Percentiles rank a stretch among this genome's conserved stretches.
phyloP scores from a whole-genome alignment of 1,140 invertebrate species.

The Plutomurus gul region DNA sequence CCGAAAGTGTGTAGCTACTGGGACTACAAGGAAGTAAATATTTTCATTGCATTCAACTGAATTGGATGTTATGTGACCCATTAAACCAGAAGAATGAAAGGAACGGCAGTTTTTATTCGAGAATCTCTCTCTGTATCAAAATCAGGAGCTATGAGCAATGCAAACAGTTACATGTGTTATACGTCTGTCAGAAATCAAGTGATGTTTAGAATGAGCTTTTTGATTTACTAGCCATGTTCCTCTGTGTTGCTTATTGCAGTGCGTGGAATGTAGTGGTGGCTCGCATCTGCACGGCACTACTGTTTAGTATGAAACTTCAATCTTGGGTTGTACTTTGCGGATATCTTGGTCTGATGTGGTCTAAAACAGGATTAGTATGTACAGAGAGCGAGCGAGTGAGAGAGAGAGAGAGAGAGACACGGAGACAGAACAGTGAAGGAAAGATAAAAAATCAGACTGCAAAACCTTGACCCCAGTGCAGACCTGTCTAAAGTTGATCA shows the following conservation, averaged over 20 bases:
- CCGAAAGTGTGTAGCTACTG: too few relatives aligned
- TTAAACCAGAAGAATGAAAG: not conserved
- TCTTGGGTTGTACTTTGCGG: too few relatives aligned
- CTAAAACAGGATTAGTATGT: too few relatives aligned
- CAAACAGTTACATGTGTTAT: not conserved
- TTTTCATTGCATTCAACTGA: not conserved
- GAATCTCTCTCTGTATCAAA: not conserved
- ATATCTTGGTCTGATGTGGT: too few relatives aligned
- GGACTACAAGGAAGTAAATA: not conserved
- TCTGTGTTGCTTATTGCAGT: not conserved
- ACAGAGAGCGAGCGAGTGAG: too few relatives aligned
- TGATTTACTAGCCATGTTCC: not conserved
- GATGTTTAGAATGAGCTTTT: not conserved
- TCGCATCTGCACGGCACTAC: too few relatives aligned
- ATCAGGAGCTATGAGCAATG: not conserved
- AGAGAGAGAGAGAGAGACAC: not conserved
- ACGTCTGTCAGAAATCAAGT: not conserved
- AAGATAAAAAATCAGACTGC: slow-evolving; percentile 10
- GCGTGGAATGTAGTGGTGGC: too few relatives aligned
- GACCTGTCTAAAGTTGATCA: slow-evolving; percentile 24
- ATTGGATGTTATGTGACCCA: not conserved
- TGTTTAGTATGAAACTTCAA: too few relatives aligned
- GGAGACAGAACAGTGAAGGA: not conserved
- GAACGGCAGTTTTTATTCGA: not conserved
- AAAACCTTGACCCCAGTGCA: slow-evolving; percentile 17